Base-by-base conservation (phyloP, 2,888 invertebrate species). In the Hedya salicella region DNA sequence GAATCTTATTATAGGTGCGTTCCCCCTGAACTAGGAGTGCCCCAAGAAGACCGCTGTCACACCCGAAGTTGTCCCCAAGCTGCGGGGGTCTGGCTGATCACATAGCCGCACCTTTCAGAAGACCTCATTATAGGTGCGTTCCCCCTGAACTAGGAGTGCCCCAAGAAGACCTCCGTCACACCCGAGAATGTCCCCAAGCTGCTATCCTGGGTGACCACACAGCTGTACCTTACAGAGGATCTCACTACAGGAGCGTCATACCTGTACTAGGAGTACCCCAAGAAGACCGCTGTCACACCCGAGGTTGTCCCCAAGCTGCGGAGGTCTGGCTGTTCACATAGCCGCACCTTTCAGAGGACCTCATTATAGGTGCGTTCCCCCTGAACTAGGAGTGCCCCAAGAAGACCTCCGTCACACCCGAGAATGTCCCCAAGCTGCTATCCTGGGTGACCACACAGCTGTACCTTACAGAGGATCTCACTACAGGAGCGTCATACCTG, bases 361-460 rank as follows among this genome's bases (percentile, higher is more conserved):
- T 93, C 71, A 87, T 95, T 2, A 89, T 89, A 69, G 94, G 94
- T 93, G 72, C 65, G 71, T 68, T 3, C 44, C 3, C 6, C 25
- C n/a, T n/a, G n/a, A n/a, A n/a, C n/a, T n/a, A n/a, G 6, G 4
- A 25, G 25, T 6, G 2, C 4, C 1, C 3, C 4, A 5, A 1
- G 4, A 93, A 95, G 79, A 92, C 93, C 0, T 89, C 93, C 36
- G 88, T 96, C 53, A 93, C 93, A n/a, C 91, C 92, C 0, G 86
- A 93, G 21, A 96, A 96, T 75, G 91, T 96, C 40, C 80, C 87
- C 54, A 93, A 92, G 68, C 80, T 96, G 13, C 76, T n/a, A n/a
- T 90, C 93, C 30, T 96, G 96, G 96, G 84, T 93, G 30, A 79
- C 91, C 6, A 94, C 94, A n/a, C 96, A 96, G 78, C 94, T 95